phyloP scores from a whole-genome alignment of 1,140 invertebrate species.

The Cotesia glomerata region DNA sequence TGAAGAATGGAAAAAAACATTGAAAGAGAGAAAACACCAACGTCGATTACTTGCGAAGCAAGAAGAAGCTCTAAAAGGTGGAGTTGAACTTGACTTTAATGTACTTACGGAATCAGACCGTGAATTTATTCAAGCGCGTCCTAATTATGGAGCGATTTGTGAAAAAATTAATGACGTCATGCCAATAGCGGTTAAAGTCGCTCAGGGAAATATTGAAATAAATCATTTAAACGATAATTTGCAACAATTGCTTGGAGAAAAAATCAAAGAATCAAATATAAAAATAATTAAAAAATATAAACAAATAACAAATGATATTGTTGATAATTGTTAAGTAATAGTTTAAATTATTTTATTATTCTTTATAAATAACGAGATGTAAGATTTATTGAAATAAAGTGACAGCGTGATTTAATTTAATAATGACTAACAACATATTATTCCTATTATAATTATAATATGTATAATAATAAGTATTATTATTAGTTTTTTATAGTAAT shows the following conservation, averaged over 20 bases:
- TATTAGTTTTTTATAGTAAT: neutral
- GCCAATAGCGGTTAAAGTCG: conserved; percentile 33
- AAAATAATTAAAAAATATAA: conserved; percentile 36
- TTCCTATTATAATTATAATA: neutral
- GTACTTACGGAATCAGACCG: conserved; percentile 41
- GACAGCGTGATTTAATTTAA: neutral
- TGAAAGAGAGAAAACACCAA: conserved; percentile 38
- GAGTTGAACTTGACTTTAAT: conserved; percentile 38
- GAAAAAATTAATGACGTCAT: conserved; percentile 39
- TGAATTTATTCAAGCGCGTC: conserved; percentile 40
- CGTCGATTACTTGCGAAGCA: conserved; percentile 35
- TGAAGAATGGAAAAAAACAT: conserved; percentile 42
- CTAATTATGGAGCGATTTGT: conserved; percentile 45
- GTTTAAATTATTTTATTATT: neutral
- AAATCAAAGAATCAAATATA: conserved; percentile 27
- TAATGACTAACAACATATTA: conserved; percentile 5
- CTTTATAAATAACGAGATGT: conserved; percentile 3
- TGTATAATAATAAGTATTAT: neutral
- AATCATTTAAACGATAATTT: conserved; percentile 36
- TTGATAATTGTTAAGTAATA: neutral
- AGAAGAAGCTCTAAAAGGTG: conserved; percentile 6
- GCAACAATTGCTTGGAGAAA: conserved; percentile 34
- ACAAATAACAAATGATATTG: conserved; percentile 10
- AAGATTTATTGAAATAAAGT: conserved; percentile 1
- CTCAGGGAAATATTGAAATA: conserved; percentile 28